Base-by-base conservation (phyloP, 2,113 vertebrate species). In the Prionailurus viverrinus region DNA sequence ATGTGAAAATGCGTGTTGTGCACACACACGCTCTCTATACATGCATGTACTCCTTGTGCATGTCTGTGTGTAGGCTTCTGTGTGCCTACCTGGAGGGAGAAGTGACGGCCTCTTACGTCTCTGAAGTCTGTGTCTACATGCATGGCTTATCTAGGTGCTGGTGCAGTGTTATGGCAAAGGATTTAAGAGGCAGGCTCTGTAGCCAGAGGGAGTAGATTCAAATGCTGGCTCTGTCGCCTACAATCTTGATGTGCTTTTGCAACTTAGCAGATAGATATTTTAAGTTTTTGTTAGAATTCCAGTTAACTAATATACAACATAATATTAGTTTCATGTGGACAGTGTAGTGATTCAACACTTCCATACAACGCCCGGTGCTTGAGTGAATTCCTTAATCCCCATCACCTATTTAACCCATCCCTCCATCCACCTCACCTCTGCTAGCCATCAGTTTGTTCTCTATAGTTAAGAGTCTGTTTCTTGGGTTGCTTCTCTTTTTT, bases 21-120 rank as follows among this genome's bases (percentile, higher is more conserved):
- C 4, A 23, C 3, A 25, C 7, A 19, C 2, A 5, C 45, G 4
- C 5, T 33, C 5, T 48, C 45, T 33, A 1, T 27, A n/a, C 66
- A n/a, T 45, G 2, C 1, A 33, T 65, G 10, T 61, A 12, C 16
- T 73, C 5, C 9, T 55, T 73, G 12, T 41, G 25, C 23, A 16
- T 9, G 15, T 94, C 13, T 91, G 4, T 80, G 33, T 55, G 29
- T 63, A 48, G 53, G 25, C 31, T 83, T 94, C 48, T 31, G 33
- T 51, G 33, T 74, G 8, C 9, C 12, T 55, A 33, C 7, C 39
- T 71, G 25, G 71, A 58, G 63, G n/a, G 39, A 92, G 80, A 82
- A 7, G 18, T 2, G 58, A 18, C 68, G 63, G 11, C 23, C 7
- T 78, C 45, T 88, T 33, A 33, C 21, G 29, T 45, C 55, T 55